Evolutionary conservation across 2,797 vertebrate genomes (phyloP), one percentile per base, ranked within the genome.

Genomic region (Pseudochirops cupreus): DNA sequence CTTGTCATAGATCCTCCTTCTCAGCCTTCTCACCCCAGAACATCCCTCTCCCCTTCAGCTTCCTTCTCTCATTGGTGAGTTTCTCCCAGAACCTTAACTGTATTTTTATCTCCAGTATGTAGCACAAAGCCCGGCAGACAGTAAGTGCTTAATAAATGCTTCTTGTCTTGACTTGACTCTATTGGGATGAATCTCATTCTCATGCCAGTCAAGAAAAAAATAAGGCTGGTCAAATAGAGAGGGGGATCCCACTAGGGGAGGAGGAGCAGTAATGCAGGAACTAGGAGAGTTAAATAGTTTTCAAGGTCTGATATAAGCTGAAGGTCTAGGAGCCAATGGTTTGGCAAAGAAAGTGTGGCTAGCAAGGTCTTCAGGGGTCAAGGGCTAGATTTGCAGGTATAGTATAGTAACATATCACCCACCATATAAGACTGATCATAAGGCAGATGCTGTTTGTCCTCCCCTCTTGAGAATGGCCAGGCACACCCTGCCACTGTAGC

Each of bases 111-210:
- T 33, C 59, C 59, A 67, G 11, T n/a, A 33, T n/a, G 59, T n/a
- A 67, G 59, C 31, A 67, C 59, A 67, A n/a, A n/a, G 13, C 13
- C 59, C 33, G 12, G 31, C 59, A n/a, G 3, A 33, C 13, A 31
- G 29, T 31, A 62, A 62, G 29, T 33, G 29, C 26, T 62, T 62
- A 62, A 62, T 33, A 33, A 62, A 62, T 62, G 12, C 31, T 62
- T 31, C 58, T 29, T 62, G 26, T 52, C 39, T 11, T 53, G 46
- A 59, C 14, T 21, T 93, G 58, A 89, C 31, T 1, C n/a, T 67
- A n/a, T 94, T 95, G 92, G 53, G 74, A 92, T 57, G 52, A 62
- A 54, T 95, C 24, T 11, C 46, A 89, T 87, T 94, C 28, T 12
- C 31, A 11, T 24, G 31, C 7, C 55, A 62, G 31, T 67, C 31